Conservation (phyloP, 2,888 invertebrate genomes). For the Clivina fossor region DNA sequence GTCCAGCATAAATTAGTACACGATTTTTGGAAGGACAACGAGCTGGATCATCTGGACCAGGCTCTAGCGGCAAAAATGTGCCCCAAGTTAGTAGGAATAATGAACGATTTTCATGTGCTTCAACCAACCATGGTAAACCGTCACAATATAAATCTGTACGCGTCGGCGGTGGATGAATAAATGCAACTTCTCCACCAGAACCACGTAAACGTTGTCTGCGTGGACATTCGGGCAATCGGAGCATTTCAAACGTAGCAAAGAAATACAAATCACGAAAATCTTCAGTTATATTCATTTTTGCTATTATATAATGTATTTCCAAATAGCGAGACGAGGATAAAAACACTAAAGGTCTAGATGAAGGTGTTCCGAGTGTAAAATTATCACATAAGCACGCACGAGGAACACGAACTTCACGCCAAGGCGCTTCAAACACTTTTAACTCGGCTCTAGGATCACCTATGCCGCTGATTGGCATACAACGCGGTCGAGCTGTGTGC, state of each 20-base stretch:
- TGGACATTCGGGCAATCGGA: conserved; percentile 66
- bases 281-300: conserved; percentile 72
- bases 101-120: conserved; percentile 77
- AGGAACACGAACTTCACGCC: conserved; percentile 70
- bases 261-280: conserved; percentile 82
- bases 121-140: conserved; percentile 78
- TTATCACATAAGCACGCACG: conserved; percentile 83
- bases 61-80: conserved; percentile 67
- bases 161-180: conserved; percentile 64
- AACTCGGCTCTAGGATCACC: conserved; percentile 58
- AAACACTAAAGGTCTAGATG: conserved; percentile 64
- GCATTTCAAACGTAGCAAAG: conserved; percentile 69
- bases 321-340: conserved; percentile 68
- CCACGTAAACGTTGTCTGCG: conserved; percentile 65
- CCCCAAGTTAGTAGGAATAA: conserved; percentile 84
- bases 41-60: conserved; percentile 62
- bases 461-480: conserved; percentile 49
- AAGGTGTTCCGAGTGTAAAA: conserved; percentile 55
- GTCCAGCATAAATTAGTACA: conserved; percentile 77
- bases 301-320: conserved; percentile 76
- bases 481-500: conserved; percentile 69
- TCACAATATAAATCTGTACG: conserved; percentile 67
- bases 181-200: conserved; percentile 67
- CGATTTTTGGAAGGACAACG: conserved; percentile 78
- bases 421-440: conserved; percentile 68